Evolutionary conservation across 92 coral and sea anemone genomes (phyloP).

Genomic region (Porites cylindrica): DNA sequence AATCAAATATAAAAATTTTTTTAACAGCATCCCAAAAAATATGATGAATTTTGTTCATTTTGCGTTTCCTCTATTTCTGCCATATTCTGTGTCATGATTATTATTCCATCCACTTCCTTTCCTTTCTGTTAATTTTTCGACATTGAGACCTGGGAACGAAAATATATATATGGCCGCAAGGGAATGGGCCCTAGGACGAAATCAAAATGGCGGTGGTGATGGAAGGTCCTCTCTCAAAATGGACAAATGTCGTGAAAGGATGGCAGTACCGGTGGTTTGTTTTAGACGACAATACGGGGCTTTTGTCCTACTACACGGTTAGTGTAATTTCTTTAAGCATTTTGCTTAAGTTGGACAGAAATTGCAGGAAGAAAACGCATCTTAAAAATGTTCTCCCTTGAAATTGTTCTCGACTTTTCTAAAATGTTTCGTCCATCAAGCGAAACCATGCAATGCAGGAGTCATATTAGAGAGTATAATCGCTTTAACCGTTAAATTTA

Average conservation of each 20-base stretch:
- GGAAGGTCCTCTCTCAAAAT: slow-evolving; percentile 99
- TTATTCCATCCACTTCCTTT: neutral
- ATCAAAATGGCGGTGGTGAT: slow-evolving; percentile 99
- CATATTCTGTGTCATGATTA: too few species aligned
- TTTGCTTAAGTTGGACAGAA: neutral
- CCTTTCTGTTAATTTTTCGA: neutral
- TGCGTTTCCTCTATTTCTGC: too few species aligned
- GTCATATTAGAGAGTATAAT: neutral
- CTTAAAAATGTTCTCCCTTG: too few species aligned
- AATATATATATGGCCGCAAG: neutral
- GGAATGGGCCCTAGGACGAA: neutral
- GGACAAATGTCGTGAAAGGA: slow-evolving; percentile 99
- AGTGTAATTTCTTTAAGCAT: neutral
- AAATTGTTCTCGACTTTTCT: neutral
- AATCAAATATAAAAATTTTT: too few species aligned
- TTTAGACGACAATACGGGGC: slow-evolving; percentile 94
- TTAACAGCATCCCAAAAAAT: too few species aligned
- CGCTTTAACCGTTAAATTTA: neutral
- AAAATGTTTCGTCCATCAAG: neutral
- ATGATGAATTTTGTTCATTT: too few species aligned
- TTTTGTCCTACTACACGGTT: slow-evolving; percentile 96
- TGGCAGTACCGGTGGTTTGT: slow-evolving; percentile 99
- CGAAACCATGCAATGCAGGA: neutral
- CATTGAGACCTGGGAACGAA: neutral
- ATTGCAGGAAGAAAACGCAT: neutral